Conservation (phyloP, 2,113 vertebrate genomes). For the zebrafish (Danio rerio) region DNA sequence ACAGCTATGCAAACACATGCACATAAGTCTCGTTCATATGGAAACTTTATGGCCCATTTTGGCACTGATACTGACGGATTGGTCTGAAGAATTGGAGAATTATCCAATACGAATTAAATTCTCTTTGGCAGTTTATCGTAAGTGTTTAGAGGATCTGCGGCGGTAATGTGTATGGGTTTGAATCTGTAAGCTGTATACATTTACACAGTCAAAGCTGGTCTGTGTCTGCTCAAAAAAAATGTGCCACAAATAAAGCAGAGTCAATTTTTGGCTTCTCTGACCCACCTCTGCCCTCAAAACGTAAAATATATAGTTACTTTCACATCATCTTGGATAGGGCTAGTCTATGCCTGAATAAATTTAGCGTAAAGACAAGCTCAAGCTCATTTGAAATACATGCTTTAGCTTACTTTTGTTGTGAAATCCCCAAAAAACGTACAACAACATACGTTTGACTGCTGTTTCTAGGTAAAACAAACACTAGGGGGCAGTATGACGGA, state of each 20-base stretch:
- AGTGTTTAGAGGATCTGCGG: background rate
- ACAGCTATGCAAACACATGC: constrained; percentile 4
- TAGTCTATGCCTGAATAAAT: too few relatives aligned
- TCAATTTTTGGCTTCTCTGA: background rate
- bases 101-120: background rate
- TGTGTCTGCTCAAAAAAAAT: background rate
- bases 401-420: too few relatives aligned
- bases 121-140: background rate
- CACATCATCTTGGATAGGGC: too few relatives aligned
- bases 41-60: constrained; percentile 12
- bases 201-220: background rate
- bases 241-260: background rate
- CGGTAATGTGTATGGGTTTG: background rate
- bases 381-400: too few relatives aligned
- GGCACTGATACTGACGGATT: background rate
- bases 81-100: background rate
- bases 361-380: too few relatives aligned
- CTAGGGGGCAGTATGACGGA: too few relatives aligned
- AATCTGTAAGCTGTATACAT: background rate
- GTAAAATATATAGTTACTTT: background rate
- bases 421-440: too few relatives aligned
- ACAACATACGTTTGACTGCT: too few relatives aligned
- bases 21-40: background rate
- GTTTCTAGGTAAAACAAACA: too few relatives aligned
- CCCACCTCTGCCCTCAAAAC: background rate